A percentile compares a stretch with the other conserved stretches of the same genome.
phyloP scores from a whole-genome alignment of 92 coral and sea anemone species.

The Epizoanthus ramosus region DNA sequence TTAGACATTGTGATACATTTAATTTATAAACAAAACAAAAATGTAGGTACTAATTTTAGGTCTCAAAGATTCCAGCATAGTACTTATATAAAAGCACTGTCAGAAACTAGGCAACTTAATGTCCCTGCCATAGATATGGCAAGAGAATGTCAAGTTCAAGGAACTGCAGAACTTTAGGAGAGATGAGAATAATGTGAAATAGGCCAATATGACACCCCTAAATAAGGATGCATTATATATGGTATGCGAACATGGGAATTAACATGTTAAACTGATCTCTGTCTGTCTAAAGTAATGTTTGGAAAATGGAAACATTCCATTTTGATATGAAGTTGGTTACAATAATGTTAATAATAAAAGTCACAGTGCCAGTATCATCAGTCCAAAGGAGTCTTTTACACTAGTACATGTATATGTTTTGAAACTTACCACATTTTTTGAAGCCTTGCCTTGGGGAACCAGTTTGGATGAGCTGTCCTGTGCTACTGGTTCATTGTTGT shows the following conservation, averaged over 20 bases:
- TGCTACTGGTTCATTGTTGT: constrained; percentile 21
- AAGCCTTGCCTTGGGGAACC: background rate
- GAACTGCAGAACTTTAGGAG: too few species aligned
- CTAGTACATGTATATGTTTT: background rate
- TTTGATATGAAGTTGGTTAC: too few species aligned
- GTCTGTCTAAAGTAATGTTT: too few species aligned
- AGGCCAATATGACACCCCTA: background rate
- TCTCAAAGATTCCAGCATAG: too few species aligned
- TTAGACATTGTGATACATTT: constrained; percentile 7
- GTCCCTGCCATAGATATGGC: too few species aligned
- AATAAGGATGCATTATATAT: too few species aligned
- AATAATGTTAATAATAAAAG: too few species aligned
- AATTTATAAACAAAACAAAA: background rate
- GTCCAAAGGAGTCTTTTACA: background rate
- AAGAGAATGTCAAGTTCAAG: too few species aligned
- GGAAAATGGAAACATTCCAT: too few species aligned
- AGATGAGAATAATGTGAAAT: constrained; percentile 1
- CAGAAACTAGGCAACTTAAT: background rate
- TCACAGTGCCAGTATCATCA: background rate
- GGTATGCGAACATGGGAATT: background rate
- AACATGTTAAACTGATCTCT: background rate
- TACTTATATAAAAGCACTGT: too few species aligned
- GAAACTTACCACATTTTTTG: constrained; percentile 26
- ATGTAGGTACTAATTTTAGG: background rate
- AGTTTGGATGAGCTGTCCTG: constrained; percentile 3